Conservation (phyloP, 53 echinoderm and acorn worm genomes). For the Patiria pectinifera region DNA sequence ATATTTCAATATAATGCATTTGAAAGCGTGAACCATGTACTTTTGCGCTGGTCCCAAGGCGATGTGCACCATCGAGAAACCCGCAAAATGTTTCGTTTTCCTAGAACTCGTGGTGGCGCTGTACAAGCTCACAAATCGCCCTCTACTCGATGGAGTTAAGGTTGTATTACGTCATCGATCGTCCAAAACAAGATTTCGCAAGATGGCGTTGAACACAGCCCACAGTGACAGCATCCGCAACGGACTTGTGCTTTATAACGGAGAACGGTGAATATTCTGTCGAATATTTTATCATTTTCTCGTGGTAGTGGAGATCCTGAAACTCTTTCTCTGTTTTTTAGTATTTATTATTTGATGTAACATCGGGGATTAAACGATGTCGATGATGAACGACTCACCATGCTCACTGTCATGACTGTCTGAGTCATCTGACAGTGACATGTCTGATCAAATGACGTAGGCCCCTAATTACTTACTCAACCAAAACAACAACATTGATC, state of each 20-base stretch:
- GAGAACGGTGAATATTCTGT: constrained; percentile 31
- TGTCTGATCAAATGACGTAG: too few relatives aligned
- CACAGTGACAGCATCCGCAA: constrained; percentile 40
- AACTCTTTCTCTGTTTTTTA: not conserved
- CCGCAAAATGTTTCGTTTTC: constrained; percentile 8
- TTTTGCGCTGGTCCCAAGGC: constrained; percentile 13
- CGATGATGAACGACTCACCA: too few relatives aligned
- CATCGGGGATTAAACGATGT: too few relatives aligned
- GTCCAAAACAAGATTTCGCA: not conserved
- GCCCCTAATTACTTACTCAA: too few relatives aligned
- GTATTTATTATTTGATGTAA: not conserved
- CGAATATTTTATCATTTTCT: not conserved
- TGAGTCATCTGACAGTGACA: too few relatives aligned
- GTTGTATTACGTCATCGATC: not conserved
- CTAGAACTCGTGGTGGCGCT: constrained; percentile 15
- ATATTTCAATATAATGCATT: not conserved
- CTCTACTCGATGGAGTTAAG: not conserved
- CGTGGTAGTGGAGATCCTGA: not conserved
- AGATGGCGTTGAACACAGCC: constrained; percentile 60
- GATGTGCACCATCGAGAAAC: constrained; percentile 22
- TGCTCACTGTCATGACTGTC: too few relatives aligned
- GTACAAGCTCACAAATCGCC: not conserved
- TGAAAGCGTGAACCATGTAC: constrained; percentile 23
- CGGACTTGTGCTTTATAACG: constrained; percentile 13
- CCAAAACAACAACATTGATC: too few relatives aligned